Evolutionary conservation across 2,797 vertebrate species (phyloP).

Genomic region (Tinamus major): DNA sequence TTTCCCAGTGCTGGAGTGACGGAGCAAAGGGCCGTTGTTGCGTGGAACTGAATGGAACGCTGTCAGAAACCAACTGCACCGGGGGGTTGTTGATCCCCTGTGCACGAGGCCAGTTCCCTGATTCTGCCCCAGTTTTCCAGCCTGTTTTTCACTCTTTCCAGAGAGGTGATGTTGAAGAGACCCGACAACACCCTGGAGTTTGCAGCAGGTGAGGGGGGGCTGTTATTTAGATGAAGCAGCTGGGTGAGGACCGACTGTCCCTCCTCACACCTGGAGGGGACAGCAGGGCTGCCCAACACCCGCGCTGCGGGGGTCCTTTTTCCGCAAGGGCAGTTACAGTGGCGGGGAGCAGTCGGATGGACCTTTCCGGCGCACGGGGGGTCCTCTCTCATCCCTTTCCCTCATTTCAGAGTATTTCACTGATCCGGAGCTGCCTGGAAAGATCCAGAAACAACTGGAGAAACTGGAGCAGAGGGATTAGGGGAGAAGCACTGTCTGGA

Average conservation of each 20-base stretch:
- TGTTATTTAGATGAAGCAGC: too few relatives aligned
- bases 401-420: conserved; percentile 71
- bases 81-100: background rate
- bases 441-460: conserved; percentile 51
- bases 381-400: background rate
- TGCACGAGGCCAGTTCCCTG: background rate
- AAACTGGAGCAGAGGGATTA: too few relatives aligned
- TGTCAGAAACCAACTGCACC: background rate
- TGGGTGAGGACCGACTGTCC: too few relatives aligned
- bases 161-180: conserved; percentile 67
- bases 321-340: too few relatives aligned
- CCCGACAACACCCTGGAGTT: conserved; percentile 71
- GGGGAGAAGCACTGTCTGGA: too few relatives aligned
- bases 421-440: conserved; percentile 61
- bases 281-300: background rate
- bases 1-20: too few relatives aligned
- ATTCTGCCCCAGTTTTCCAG: background rate
- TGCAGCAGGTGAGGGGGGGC: conserved; percentile 65
- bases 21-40: too few relatives aligned
- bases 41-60: too few relatives aligned
- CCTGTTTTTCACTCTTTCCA: background rate
- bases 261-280: too few relatives aligned
- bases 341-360: background rate
- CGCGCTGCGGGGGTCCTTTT: too few relatives aligned
- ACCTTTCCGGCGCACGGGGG: background rate